These are phyloP conservation scores for Kryphioiulus occultus DNA, from an alignment of 2,888 invertebrate genomes.

Conservation along the genomic window DNA sequence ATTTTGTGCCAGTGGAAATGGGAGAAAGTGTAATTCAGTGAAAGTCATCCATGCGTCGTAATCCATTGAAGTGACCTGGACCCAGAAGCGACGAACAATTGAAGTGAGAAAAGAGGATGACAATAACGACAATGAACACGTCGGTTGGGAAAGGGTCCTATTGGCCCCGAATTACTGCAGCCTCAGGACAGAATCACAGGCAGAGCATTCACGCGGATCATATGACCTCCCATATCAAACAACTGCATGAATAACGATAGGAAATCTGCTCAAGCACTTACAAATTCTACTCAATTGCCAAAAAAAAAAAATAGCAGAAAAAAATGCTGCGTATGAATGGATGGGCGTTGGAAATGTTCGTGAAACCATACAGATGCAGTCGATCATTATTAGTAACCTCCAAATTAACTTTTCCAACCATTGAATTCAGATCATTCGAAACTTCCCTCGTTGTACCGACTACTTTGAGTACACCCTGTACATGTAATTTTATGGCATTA, in stretches of 20 bases:
- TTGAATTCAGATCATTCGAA: neutral
- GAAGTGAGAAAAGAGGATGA: neutral
- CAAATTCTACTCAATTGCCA: neutral
- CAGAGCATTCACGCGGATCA: neutral
- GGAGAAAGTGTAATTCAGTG: constrained; percentile 12
- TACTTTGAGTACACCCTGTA: neutral
- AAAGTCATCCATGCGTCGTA: constrained; percentile 12
- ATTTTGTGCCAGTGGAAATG: neutral
- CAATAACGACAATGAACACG: constrained; percentile 14
- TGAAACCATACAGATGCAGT: neutral
- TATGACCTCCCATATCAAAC: neutral
- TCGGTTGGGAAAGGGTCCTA: neutral
- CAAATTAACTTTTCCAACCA: neutral
- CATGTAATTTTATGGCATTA: neutral
- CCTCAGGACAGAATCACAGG: constrained; percentile 2
- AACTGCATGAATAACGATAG: neutral
- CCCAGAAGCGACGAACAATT: neutral
- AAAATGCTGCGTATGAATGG: neutral
- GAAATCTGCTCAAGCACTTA: neutral
- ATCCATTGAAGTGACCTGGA: constrained; percentile 8
- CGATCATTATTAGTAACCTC: no score
- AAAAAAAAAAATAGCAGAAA: no score
- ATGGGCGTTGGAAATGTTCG: neutral
- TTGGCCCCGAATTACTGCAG: neutral
- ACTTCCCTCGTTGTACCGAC: neutral